Percentiles rank a stretch among this genome's conserved stretches.
Evolutionary conservation across 1,140 invertebrate genomes (phyloP).

Genomic region (Platorchestia sp.): DNA sequence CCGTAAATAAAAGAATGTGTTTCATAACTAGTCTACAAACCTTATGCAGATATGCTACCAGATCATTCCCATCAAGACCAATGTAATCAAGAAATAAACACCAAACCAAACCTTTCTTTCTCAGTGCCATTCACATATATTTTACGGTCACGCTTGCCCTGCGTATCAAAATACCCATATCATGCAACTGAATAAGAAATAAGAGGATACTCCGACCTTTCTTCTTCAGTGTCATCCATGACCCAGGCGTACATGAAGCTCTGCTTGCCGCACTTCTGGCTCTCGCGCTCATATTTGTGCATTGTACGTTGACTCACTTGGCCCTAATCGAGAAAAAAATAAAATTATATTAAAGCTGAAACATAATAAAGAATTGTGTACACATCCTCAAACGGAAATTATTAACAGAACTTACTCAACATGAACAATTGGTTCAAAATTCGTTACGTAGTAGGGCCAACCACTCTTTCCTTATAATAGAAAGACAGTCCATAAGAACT

Average conservation of each 20-base stretch:
- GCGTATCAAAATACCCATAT: background rate
- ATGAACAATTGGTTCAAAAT: background rate
- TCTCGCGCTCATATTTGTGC: slow-evolving; percentile 98
- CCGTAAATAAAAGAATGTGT: too few species aligned
- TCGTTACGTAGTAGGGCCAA: background rate
- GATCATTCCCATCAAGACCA: too few species aligned
- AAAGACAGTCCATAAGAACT: background rate
- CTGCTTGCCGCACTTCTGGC: slow-evolving; percentile 97
- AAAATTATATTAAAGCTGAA: background rate
- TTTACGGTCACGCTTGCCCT: background rate
- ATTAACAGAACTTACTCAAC: background rate
- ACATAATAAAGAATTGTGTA: background rate
- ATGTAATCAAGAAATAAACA: too few species aligned
- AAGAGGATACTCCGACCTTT: slow-evolving; percentile 77
- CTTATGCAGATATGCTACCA: too few species aligned
- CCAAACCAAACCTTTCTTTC: too few species aligned
- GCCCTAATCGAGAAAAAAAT: slow-evolving; percentile 77
- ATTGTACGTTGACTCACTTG: slow-evolving; percentile 91
- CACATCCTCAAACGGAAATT: background rate
- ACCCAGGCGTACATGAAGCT: slow-evolving; percentile 99
- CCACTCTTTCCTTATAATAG: too few species aligned
- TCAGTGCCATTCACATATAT: too few species aligned
- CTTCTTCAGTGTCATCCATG: slow-evolving; percentile 98
- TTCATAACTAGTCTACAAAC: too few species aligned
- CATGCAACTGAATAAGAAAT: background rate